Evolutionary conservation across 2,888 invertebrate species (phyloP), one percentile per base, ranked within the genome.

Genomic region (Steinernema carpocapsae): DNA sequence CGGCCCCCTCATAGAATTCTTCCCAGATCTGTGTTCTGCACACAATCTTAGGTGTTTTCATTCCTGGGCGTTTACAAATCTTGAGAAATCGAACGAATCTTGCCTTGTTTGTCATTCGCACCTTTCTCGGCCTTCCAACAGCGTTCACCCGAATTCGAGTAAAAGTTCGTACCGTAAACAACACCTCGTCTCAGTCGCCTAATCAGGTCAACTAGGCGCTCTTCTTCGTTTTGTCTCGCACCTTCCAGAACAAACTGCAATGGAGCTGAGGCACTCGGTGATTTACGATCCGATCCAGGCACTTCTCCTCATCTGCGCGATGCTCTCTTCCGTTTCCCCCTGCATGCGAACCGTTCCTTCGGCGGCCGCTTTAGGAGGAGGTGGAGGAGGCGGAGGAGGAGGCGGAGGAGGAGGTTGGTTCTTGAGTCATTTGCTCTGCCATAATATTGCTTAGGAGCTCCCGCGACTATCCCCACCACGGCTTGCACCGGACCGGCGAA

Each of bases 151-250:
- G 37, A 37, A 37, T 37, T 10, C 48, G 14, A n/a, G n/a, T 48
- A 19, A 48, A 48, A 48, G 48, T 48, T 17, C 48, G 48, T n/a
- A 48, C 19, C n/a, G 48, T 48, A 48, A 48, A 48, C 48, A 48
- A 48, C 48, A 48, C 48, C 48, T 48, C n/a, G 19, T n/a, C 48
- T 3, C 19, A 4, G 14, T 17, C 19, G n/a, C 19, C 48, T 48
- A 48, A 48, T 48, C 48, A 48, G 48, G 48, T 48, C 48, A 48
- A 48, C 19, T 48, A 48, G 2, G 19, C 48, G 48, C 3, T 48
- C 48, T 56, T 56, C 26, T 56, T 64, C 17, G 17, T 64, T 52
- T 12, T 22, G 24, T 12, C 14, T 32, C 64, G 32, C 64, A 32
- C 26, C 64, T 32, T 64, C 32, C 37, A 37, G 64, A 29, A 17